Evolutionary conservation across 2,888 invertebrate genomes (phyloP).

Genomic region (Apodemia duryi): DNA sequence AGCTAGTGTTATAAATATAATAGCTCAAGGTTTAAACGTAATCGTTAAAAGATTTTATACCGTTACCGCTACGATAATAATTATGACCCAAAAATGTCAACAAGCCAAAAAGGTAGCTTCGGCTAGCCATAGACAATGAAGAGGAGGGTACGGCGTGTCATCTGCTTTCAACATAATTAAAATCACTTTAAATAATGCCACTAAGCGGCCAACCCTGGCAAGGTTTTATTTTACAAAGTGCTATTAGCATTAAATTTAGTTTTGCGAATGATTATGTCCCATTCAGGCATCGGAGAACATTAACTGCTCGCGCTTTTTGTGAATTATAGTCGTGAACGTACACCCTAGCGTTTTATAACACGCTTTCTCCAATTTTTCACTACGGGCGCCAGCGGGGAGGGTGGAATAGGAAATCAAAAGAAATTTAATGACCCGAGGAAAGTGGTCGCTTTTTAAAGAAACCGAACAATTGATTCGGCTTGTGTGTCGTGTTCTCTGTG

Average conservation of each 20-base stretch:
- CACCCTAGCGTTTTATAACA: conserved; percentile 67
- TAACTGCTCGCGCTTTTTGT: conserved; percentile 74
- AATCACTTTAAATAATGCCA: conserved; percentile 78
- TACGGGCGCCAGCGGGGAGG: conserved; percentile 47
- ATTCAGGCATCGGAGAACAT: conserved; percentile 64
- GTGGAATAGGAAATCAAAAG: conserved; percentile 36
- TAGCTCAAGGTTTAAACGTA: not conserved
- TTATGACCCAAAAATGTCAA: conserved; percentile 43
- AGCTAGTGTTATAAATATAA: not conserved
- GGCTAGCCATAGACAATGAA: conserved; percentile 55
- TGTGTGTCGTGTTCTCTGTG: not conserved
- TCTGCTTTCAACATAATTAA: conserved; percentile 80
- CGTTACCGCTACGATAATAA: conserved; percentile 29
- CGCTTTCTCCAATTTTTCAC: conserved; percentile 63
- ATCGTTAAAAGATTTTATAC: conserved; percentile 30
- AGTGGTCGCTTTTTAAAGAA: conserved; percentile 34
- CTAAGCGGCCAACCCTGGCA: conserved; percentile 66
- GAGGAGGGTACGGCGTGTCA: conserved; percentile 73
- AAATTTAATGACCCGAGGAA: conserved; percentile 38
- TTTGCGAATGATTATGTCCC: conserved; percentile 76
- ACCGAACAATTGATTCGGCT: conserved; percentile 32
- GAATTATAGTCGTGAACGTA: conserved; percentile 67
- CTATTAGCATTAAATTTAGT: conserved; percentile 79
- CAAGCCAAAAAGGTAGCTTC: conserved; percentile 29
- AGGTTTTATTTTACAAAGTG: conserved; percentile 76